phyloP scores from a whole-genome alignment of 2,888 invertebrate species.

The Ornithoptera priamus region DNA sequence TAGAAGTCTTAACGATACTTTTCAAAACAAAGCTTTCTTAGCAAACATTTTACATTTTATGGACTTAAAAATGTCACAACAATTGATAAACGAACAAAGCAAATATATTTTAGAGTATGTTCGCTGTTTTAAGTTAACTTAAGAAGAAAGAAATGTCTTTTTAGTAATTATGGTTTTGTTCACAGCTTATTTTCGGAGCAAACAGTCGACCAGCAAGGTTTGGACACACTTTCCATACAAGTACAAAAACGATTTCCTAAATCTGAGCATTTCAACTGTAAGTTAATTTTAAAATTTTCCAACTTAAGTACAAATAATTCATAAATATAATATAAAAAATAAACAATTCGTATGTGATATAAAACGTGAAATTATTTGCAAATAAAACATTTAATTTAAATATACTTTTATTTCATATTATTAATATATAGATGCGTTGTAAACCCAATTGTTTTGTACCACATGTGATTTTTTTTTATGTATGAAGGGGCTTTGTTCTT shows the following conservation, averaged over 20 bases:
- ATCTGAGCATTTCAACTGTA: slow-evolving; percentile 88
- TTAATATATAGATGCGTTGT: no score
- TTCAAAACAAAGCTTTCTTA: slow-evolving; percentile 5
- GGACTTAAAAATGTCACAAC: slow-evolving; percentile 58
- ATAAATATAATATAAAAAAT: no score
- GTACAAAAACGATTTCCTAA: slow-evolving; percentile 89
- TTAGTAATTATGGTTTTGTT: slow-evolving; percentile 32
- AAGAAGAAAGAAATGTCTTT: slow-evolving; percentile 23
- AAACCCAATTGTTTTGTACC: no score
- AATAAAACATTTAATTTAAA: no score
- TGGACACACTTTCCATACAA: slow-evolving; percentile 88
- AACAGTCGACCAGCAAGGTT: slow-evolving; percentile 85
- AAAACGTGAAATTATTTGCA: no score
- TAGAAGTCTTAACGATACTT: background rate
- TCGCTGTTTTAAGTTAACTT: slow-evolving; percentile 15
- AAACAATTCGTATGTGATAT: no score
- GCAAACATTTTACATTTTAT: background rate
- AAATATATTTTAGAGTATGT: slow-evolving; percentile 76
- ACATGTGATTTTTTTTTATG: no score
- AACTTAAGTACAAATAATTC: no score
- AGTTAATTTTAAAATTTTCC: slow-evolving; percentile 39
- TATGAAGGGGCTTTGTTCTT: no score
- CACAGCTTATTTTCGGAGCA: slow-evolving; percentile 85
- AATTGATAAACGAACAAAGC: slow-evolving; percentile 70
- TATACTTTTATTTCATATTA: no score